These are phyloP conservation scores for Lathamus discolor DNA, from an alignment of 2,113 vertebrate species.

Conservation along the genomic window DNA sequence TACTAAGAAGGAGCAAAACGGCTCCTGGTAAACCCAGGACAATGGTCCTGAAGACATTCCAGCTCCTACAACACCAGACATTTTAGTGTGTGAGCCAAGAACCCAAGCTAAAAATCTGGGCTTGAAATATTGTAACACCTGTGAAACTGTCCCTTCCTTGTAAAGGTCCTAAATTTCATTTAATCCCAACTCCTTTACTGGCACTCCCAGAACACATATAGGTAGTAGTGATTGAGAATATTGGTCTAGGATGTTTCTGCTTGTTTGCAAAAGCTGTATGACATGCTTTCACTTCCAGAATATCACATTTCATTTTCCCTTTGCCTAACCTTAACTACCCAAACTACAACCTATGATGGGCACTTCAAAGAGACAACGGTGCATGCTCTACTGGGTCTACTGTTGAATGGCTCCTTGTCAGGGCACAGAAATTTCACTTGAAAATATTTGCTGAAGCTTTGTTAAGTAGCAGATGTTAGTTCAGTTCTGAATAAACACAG, in stretches of 20 bases:
- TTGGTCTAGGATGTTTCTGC: background rate
- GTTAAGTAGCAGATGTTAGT: constrained; percentile 45
- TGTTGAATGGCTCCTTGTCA: background rate
- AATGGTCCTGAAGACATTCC: constrained; percentile 96
- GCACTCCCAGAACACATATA: background rate
- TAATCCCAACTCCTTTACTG: background rate
- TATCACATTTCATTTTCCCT: background rate
- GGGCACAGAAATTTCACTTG: background rate
- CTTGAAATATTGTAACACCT: background rate
- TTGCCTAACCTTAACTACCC: background rate
- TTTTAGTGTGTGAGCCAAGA: background rate
- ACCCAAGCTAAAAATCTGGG: background rate
- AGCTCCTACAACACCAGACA: constrained; percentile 78
- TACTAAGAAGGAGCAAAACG: too few relatives aligned
- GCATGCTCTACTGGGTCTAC: background rate
- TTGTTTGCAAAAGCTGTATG: background rate
- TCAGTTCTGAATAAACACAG: constrained; percentile 25
- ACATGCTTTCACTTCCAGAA: background rate
- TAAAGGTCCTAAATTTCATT: background rate
- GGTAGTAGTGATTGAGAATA: rapidly evolving
- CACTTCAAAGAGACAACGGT: background rate
- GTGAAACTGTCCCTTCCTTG: background rate
- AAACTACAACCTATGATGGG: background rate
- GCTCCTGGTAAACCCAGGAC: too few relatives aligned
- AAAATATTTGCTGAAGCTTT: background rate